Base-by-base conservation (phyloP, 2,113 vertebrate species). In the Channa maculata region DNA sequence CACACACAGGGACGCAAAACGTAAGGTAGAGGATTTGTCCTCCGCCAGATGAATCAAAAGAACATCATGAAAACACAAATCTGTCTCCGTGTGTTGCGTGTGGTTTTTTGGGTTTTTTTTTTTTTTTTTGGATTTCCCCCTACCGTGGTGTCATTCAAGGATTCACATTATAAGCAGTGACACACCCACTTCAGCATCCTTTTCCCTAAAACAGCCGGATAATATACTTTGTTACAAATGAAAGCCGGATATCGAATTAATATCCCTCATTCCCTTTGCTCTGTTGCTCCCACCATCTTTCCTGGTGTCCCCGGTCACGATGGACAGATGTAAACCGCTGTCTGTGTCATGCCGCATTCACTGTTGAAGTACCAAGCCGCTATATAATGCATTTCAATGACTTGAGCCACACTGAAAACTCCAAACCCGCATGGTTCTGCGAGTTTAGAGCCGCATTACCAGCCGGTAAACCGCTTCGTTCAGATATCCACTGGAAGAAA, bases 241-340 rank as follows among this genome's bases (percentile, higher is more conserved):
- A 63, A 73, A 10, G 33, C 12, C 8, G 8, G 15, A 5, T 8
- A 9, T 65, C 49, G 41, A 24, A 50, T 61, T 33, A 3, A 33
- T 46, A 36, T 57, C 63, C 50, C 8, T 44, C 48, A 11, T 37
- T 61, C 4, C 4, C 60, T 3, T 38, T 13, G 3, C 8, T 41
- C 48, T 34, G 13, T 7, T 41, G 54, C 52, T 73, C 68, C 70
- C 65, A 78, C 62, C 74, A 70, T 72, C 45, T 63, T 79, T 10
- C 34, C 68, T 36, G 11, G 15, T 41, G 12, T 80, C 15, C 75
- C 65, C 44, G 45, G 34, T 78, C 82, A 74, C 74, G 39, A 73
- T 83, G 75, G 65, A 33, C 80, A 91, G 88, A 91, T 89, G 87
- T 6, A 68, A 80, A 85, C 75, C 76, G 65, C 80, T 87, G 67